Percentiles rank a stretch among this genome's conserved stretches.
phyloP scores from a whole-genome alignment of 2,113 vertebrate genomes.

The Antennarius striatus region DNA sequence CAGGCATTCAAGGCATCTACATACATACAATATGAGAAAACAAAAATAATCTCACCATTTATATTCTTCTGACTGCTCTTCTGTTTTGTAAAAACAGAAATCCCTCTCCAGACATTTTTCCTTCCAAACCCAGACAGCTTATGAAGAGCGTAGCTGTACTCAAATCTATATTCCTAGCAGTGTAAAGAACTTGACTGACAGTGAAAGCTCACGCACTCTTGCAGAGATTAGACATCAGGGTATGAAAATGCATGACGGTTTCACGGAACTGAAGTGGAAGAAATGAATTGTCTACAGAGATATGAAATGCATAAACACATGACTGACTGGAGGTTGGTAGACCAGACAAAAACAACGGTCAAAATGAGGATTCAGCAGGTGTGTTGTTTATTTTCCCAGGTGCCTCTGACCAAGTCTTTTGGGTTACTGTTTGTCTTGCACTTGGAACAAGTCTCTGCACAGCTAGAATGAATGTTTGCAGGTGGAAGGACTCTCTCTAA shows the following conservation, averaged over 20 bases:
- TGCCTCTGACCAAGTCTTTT: background rate
- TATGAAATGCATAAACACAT: background rate
- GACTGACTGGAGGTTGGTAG: background rate
- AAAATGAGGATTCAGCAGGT: background rate
- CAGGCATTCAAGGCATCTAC: no score
- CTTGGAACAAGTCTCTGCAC: constrained; percentile 3
- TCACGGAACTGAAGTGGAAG: background rate
- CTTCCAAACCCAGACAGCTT: constrained; percentile 5
- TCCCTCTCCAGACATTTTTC: constrained; percentile 18
- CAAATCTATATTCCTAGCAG: constrained; percentile 45
- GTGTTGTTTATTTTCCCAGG: background rate
- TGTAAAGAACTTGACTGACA: constrained; percentile 34
- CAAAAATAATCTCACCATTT: no score
- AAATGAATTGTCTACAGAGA: background rate
- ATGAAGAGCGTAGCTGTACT: constrained; percentile 21
- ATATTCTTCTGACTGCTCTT: no score
- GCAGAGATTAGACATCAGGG: constrained; percentile 1
- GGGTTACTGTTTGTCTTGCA: background rate
- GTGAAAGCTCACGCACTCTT: constrained; percentile 18
- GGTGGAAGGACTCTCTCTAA: constrained; percentile 4
- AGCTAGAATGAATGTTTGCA: constrained; percentile 7
- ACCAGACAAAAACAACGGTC: background rate
- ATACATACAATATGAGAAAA: no score
- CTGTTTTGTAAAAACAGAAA: background rate
- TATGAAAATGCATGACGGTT: background rate